These are phyloP conservation scores for Hyperoplus immaculatus DNA, from an alignment of 2,797 vertebrate species.

Conservation along the genomic window DNA sequence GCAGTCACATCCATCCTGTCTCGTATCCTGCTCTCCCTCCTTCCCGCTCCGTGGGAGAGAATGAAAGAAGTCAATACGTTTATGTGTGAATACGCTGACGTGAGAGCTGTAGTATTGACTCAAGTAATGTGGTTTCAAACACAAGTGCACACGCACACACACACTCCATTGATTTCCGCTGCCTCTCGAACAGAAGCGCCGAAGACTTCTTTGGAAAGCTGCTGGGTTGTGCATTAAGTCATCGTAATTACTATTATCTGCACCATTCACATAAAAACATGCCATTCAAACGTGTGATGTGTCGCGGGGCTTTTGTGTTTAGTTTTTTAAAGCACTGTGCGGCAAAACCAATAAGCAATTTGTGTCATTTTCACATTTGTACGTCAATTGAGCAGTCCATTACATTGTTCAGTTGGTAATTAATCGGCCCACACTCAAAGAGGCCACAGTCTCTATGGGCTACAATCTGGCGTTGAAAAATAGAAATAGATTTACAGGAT, in stretches of 20 bases:
- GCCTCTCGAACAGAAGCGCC: constrained; percentile 20
- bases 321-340: not conserved
- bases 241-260: not conserved
- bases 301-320: not conserved
- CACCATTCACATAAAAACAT: not conserved
- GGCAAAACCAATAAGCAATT: not conserved
- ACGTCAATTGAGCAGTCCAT: not conserved
- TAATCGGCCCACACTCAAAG: constrained; percentile 14
- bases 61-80: constrained; percentile 21
- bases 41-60: not conserved
- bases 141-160: constrained; percentile 6
- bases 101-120: constrained; percentile 29
- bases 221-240: constrained; percentile 20
- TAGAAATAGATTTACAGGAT: too few relatives aligned
- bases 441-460: not conserved
- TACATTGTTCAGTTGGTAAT: constrained; percentile 14
- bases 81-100: constrained; percentile 11
- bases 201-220: constrained; percentile 5
- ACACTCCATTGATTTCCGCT: constrained; percentile 11
- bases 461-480: not conserved
- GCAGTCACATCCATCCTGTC: not conserved
- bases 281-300: not conserved
- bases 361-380: constrained; percentile 25
- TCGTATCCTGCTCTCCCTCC: not conserved
- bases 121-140: constrained; percentile 7